A percentile compares a stretch with the other conserved stretches of the same genome.
Evolutionary conservation across 2,888 invertebrate genomes (phyloP).

Genomic region (Scaptodrosophila latifasciaeformis): DNA sequence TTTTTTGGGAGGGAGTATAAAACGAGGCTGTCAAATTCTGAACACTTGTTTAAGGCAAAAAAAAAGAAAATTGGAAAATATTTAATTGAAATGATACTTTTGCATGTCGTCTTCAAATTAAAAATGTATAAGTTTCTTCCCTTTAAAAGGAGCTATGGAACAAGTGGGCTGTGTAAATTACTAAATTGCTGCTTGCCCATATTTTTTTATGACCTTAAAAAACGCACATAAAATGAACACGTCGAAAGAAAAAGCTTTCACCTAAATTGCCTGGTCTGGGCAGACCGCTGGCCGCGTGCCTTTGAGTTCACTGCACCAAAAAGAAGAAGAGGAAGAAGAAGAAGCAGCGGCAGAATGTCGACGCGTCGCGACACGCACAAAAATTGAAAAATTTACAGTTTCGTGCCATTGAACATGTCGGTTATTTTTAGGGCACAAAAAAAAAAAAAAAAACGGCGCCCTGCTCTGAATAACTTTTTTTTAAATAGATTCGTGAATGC

Average conservation of each 20-base stretch:
- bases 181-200: slow-evolving; percentile 46
- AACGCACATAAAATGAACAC: slow-evolving; percentile 44
- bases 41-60: too few relatives aligned
- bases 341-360: too few relatives aligned
- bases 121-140: slow-evolving; percentile 5
- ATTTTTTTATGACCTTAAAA: slow-evolving; percentile 47
- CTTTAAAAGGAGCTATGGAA: slow-evolving; percentile 10
- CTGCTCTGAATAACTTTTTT: too few relatives aligned
- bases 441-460: slow-evolving; percentile 9
- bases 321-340: too few relatives aligned
- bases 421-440: slow-evolving; percentile 38
- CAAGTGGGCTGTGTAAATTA: too few relatives aligned
- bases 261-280: not conserved
- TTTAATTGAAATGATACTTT: slow-evolving; percentile 54
- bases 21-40: too few relatives aligned
- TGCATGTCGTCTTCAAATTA: slow-evolving; percentile 45
- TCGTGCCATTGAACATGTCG: slow-evolving; percentile 1
- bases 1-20: too few relatives aligned
- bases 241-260: slow-evolving; percentile 12
- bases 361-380: slow-evolving; percentile 20
- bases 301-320: slow-evolving; percentile 41
- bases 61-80: too few relatives aligned
- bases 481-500: too few relatives aligned
- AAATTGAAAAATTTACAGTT: slow-evolving; percentile 5
- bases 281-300: too few relatives aligned